Evolutionary conservation across 2,888 invertebrate genomes (phyloP).

Genomic region (Eucriotettix oculatus): DNA sequence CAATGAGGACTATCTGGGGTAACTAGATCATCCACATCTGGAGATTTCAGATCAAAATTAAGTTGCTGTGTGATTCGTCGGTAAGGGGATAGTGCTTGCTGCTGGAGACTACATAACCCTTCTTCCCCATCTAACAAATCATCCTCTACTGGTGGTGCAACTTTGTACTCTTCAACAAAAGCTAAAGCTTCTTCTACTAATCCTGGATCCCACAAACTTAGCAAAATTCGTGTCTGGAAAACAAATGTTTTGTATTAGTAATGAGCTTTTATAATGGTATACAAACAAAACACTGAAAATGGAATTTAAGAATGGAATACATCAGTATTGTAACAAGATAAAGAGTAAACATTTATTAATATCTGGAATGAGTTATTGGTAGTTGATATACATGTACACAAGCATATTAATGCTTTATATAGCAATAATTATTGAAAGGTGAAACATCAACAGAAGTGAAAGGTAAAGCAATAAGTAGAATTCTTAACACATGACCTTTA

Average conservation of each 20-base stretch:
- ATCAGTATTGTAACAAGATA: too few species aligned
- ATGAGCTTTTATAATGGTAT: too few species aligned
- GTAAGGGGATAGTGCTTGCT: constrained; percentile 50
- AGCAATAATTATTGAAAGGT: too few species aligned
- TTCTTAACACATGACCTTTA: too few species aligned
- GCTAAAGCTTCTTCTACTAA: constrained; percentile 72
- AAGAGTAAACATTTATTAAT: too few species aligned
- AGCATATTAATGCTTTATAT: too few species aligned
- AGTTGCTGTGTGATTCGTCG: constrained; percentile 63
- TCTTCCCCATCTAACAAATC: constrained; percentile 20
- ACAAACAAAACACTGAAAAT: too few species aligned
- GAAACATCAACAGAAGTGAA: too few species aligned
- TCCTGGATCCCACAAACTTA: constrained; percentile 72
- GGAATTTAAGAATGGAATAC: too few species aligned
- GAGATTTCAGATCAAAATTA: constrained; percentile 51
- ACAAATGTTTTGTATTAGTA: constrained; percentile 1
- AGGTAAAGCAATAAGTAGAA: too few species aligned
- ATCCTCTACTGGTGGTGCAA: constrained; percentile 22
- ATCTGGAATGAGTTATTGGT: too few species aligned
- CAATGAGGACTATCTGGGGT: constrained; percentile 45
- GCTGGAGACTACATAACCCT: constrained; percentile 23
- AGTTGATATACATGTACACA: too few species aligned
- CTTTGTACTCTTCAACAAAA: constrained; percentile 63
- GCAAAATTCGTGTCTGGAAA: constrained; percentile 47
- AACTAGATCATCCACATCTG: constrained; percentile 45